Conservation (phyloP, 2,113 vertebrate genomes). For the Dasypus novemcinctus region DNA sequence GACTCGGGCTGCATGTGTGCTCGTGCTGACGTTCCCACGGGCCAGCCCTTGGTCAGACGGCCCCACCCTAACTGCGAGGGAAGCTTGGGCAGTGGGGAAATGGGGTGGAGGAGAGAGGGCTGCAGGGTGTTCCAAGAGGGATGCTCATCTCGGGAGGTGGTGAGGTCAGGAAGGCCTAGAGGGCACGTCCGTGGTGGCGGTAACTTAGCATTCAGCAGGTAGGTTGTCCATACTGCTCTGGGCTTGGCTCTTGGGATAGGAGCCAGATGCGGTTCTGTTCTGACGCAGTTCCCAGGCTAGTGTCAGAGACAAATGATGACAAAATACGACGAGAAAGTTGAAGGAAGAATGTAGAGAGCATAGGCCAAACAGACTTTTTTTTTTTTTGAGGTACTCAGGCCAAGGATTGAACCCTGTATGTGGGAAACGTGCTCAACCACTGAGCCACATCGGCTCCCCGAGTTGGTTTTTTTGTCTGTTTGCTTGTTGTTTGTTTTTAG, state of each 20-base stretch:
- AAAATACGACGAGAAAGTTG: not conserved
- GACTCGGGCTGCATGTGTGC: not conserved
- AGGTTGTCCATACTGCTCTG: not conserved
- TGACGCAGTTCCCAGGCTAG: not conserved
- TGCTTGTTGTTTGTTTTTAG: no score
- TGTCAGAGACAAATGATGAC: not conserved
- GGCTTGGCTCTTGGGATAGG: not conserved
- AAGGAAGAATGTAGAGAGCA: not conserved
- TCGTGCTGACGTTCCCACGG: fast-evolving
- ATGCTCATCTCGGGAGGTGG: not conserved
- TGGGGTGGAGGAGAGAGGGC: not conserved
- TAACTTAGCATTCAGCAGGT: no score
- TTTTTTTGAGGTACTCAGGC: not conserved
- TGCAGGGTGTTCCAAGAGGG: no score
- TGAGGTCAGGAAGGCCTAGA: not conserved
- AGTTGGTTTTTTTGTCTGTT: no score
- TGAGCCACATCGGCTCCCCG: no score
- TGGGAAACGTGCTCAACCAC: no score
- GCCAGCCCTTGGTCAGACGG: not conserved
- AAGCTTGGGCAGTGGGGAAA: not conserved
- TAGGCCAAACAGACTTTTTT: not conserved
- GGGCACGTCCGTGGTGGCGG: fast-evolving
- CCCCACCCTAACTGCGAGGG: fast-evolving
- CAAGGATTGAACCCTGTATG: no score
- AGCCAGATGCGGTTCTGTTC: not conserved